phyloP scores from a whole-genome alignment of 2,797 vertebrate species.

The Neosilurus mollespiculum region DNA sequence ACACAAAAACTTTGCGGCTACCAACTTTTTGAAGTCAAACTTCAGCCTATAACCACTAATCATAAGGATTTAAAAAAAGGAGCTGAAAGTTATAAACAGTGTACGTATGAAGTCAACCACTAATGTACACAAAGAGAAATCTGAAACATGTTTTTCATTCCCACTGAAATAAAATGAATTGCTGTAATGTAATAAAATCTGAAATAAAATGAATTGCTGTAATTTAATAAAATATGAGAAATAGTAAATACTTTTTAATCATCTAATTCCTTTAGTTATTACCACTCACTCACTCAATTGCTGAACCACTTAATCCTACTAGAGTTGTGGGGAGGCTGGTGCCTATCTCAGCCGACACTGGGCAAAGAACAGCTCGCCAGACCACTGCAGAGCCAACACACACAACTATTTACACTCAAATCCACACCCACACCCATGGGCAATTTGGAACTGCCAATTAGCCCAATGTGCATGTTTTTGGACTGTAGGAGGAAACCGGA shows the following conservation, averaged over 20 bases:
- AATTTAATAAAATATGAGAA: conserved; percentile 35
- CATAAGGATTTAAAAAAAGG: not conserved
- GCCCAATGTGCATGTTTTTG: no score
- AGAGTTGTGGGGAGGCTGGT: no score
- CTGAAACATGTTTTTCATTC: conserved; percentile 3
- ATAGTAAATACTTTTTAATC: conserved; percentile 40
- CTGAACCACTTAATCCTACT: no score
- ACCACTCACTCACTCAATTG: no score
- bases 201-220: conserved; percentile 27
- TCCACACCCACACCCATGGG: no score
- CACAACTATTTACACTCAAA: no score
- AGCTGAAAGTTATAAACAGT: not conserved
- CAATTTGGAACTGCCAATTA: no score
- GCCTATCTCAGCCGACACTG: no score
- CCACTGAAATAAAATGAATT: conserved; percentile 15
- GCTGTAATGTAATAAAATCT: conserved; percentile 33
- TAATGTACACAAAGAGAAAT: not conserved
- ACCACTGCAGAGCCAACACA: no score
- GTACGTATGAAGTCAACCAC: no score
- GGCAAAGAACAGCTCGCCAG: no score
- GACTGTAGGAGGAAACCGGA: no score
- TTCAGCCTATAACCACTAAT: not conserved
- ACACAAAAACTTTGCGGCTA: conserved; percentile 6
- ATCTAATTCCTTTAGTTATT: conserved; percentile 9
- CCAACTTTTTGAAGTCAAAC: not conserved